Conservation (phyloP, 2,888 invertebrate genomes). For the Hybos culiciformis region DNA sequence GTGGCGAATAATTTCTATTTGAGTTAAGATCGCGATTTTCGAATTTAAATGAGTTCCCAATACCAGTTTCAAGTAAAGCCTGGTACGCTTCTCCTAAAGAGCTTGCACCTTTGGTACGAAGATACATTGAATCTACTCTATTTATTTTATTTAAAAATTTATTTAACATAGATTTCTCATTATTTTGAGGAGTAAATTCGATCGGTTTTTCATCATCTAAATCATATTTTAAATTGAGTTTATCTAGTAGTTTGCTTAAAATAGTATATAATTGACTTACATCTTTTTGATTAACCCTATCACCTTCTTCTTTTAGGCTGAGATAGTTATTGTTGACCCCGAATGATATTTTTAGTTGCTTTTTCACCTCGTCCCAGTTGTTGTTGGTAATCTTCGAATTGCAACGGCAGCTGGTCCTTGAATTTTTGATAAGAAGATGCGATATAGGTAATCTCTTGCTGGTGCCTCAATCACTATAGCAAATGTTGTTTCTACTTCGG, state of each 20-base stretch:
- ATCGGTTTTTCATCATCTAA: neutral
- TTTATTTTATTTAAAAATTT: constrained; percentile 1
- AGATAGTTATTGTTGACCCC: constrained; percentile 2
- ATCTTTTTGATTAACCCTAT: neutral
- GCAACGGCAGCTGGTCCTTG: neutral
- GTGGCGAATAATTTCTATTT: too few species aligned
- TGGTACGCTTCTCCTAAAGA: neutral
- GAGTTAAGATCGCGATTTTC: neutral
- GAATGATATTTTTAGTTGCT: neutral
- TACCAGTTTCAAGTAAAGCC: neutral
- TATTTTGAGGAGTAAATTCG: neutral
- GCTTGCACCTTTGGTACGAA: neutral
- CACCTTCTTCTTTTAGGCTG: constrained; percentile 3
- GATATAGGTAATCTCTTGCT: neutral
- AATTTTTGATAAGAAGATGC: neutral
- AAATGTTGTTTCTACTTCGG: neutral
- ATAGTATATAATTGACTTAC: constrained; percentile 3
- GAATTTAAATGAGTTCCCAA: neutral
- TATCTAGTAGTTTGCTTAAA: constrained; percentile 3
- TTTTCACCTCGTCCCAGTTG: neutral
- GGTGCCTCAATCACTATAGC: neutral
- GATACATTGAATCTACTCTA: constrained; percentile 1
- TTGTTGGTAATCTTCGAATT: neutral
- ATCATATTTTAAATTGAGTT: constrained; percentile 4
- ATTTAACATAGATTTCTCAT: constrained; percentile 2